Base-by-base conservation (phyloP, 1,140 invertebrate genomes). In the Drosophila auraria region DNA sequence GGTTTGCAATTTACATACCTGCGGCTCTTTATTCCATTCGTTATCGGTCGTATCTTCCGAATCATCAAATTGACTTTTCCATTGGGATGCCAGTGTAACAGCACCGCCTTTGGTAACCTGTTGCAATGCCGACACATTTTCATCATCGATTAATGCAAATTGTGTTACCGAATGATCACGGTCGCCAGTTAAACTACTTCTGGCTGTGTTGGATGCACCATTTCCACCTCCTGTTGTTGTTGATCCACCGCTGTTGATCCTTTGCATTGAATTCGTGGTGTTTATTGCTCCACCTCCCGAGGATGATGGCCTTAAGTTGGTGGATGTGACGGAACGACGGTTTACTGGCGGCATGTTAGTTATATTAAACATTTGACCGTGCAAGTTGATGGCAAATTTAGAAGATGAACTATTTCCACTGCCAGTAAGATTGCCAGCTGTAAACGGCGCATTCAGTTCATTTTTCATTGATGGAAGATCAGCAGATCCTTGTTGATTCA, bases 31-130 rank as follows among this genome's bases (percentile, higher is more conserved):
- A 92, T 97, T 97, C 97, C 97, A 97, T 92, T 98, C 97, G 92
- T 98, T 97, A 92, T 98, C 97, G 0, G 97, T 97, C 11, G 96
- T 96, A 87, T 97, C 97, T 79, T 98, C 97, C 0, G 97, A 98
- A 91, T 98, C 97, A 91, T 98, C 97, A 89, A 98, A 98, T 89
- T 98, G 97, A 3, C 97, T 98, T 91, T 98, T 98, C 98, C 98
- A 98, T 82, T 98, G 96, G 2, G 97, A 98, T 0, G 97, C 97
- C 12, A 98, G 92, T 0, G 97, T 98, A 4, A 98, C 93, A 0
- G 96, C 97, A 38, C 96, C 96, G 49, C 96, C 95, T 83, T 95
- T 95, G 0, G 96, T 96, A 38, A 96, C 96, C 94, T 98, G 97
- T 91, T 98, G 97, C 63, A 97, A 91, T 1, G 96, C 96, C 11